These are phyloP conservation scores for Schizopygopsis malacanthus DNA, from an alignment of 2,797 vertebrate species.

Conservation along the genomic window DNA sequence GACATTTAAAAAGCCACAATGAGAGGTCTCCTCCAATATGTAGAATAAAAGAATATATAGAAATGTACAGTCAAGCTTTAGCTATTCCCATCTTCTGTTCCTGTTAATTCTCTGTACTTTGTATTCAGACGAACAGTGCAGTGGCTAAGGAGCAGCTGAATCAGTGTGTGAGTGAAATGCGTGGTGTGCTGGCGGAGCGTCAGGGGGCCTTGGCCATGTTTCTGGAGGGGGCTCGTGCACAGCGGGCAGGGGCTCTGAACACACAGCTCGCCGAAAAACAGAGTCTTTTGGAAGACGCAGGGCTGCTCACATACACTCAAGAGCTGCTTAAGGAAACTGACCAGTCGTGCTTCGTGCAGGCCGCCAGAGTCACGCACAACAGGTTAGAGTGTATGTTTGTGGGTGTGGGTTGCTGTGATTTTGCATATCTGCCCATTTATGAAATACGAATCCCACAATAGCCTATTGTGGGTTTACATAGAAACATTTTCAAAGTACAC, in stretches of 20 bases:
- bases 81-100: background rate
- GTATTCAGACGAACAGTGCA: slow-evolving; percentile 83
- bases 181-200: slow-evolving; percentile 85
- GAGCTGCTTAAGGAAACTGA: slow-evolving; percentile 96
- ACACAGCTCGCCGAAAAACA: slow-evolving; percentile 87
- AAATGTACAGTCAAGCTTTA: background rate
- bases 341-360: slow-evolving; percentile 93
- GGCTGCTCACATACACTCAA: slow-evolving; percentile 90
- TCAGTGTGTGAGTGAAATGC: slow-evolving; percentile 85
- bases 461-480: slow-evolving; percentile 18
- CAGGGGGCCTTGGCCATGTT: slow-evolving; percentile 80
- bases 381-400: slow-evolving; percentile 74
- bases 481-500: background rate
- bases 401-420: slow-evolving; percentile 7
- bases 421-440: background rate
- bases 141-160: slow-evolving; percentile 89
- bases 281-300: slow-evolving; percentile 88
- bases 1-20: background rate
- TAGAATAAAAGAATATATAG: background rate
- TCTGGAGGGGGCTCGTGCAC: slow-evolving; percentile 84
- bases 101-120: slow-evolving; percentile 8
- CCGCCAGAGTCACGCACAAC: slow-evolving; percentile 89
- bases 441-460: background rate
- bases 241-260: slow-evolving; percentile 80
- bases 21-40: background rate